These are phyloP conservation scores for Sphaerophoria taeniata DNA, from an alignment of 2,888 invertebrate genomes.

Conservation along the genomic window DNA sequence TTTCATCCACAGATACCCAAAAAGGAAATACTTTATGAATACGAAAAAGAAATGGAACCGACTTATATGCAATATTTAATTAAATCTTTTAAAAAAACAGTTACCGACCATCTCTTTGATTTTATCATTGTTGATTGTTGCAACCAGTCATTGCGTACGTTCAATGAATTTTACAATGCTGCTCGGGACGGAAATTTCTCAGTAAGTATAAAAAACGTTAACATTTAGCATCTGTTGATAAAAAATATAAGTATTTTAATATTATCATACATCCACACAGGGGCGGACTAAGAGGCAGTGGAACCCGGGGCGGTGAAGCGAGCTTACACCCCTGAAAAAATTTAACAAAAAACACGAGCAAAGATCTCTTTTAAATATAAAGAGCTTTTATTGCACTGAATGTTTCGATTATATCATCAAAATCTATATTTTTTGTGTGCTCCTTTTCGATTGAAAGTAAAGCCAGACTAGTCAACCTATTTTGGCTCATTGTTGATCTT, in stretches of 20 bases:
- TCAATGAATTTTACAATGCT: conserved; percentile 94
- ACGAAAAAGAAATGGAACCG: conserved; percentile 92
- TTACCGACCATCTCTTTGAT: conserved; percentile 94
- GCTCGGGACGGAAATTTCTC: conserved; percentile 85
- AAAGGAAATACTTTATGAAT: conserved; percentile 87
- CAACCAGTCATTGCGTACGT: conserved; percentile 91
- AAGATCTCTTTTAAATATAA: too few species aligned
- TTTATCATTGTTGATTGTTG: conserved; percentile 97
- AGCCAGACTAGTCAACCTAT: too few species aligned
- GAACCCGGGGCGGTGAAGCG: too few species aligned
- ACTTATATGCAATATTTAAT: conserved; percentile 91
- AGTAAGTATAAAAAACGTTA: conserved; percentile 76
- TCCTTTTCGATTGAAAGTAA: too few species aligned
- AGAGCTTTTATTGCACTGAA: too few species aligned
- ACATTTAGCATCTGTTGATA: background rate
- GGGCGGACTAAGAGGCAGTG: too few species aligned
- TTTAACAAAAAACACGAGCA: too few species aligned
- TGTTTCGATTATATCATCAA: too few species aligned
- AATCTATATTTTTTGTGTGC: too few species aligned
- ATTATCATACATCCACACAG: too few species aligned
- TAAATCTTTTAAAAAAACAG: conserved; percentile 94
- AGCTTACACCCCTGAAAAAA: too few species aligned
- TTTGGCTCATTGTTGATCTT: too few species aligned
- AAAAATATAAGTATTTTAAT: background rate
- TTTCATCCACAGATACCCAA: conserved; percentile 82